Evolutionary conservation across 2,888 invertebrate genomes (phyloP).

Genomic region (Colostygia pectinataria): DNA sequence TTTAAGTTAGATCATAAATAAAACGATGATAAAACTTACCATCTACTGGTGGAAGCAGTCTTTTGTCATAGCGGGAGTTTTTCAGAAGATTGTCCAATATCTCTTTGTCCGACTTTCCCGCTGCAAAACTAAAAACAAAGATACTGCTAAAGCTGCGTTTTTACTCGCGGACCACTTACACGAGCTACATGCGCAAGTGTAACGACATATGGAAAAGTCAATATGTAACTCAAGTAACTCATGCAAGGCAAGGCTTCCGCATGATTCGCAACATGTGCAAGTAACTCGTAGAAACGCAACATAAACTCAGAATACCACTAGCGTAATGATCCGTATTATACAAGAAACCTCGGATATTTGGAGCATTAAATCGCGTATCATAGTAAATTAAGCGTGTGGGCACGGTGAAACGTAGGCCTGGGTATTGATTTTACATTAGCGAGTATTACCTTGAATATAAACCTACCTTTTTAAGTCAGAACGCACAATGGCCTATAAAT

Average conservation of each 20-base stretch:
- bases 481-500: constrained; percentile 27
- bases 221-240: no score
- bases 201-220: no score
- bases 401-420: constrained; percentile 40
- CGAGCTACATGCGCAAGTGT: constrained; percentile 27
- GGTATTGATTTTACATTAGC: constrained; percentile 67
- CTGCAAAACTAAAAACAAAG: constrained; percentile 88
- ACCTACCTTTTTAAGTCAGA: constrained; percentile 24
- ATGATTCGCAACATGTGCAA: neutral
- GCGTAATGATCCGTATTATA: constrained; percentile 28
- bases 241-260: no score
- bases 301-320: constrained; percentile 12
- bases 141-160: no score
- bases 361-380: constrained; percentile 47
- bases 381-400: constrained; percentile 54
- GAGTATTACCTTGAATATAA: constrained; percentile 50
- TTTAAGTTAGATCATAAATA: no score
- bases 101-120: constrained; percentile 96
- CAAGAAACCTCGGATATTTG: constrained; percentile 42
- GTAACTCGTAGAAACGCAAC: no score
- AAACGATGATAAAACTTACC: constrained; percentile 80
- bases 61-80: constrained; percentile 95
- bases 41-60: constrained; percentile 94
- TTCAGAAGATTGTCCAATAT: constrained; percentile 94
- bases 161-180: no score